These are phyloP conservation scores for Notechis scutatus DNA, from an alignment of 2,113 vertebrate genomes.

Conservation along the genomic window DNA sequence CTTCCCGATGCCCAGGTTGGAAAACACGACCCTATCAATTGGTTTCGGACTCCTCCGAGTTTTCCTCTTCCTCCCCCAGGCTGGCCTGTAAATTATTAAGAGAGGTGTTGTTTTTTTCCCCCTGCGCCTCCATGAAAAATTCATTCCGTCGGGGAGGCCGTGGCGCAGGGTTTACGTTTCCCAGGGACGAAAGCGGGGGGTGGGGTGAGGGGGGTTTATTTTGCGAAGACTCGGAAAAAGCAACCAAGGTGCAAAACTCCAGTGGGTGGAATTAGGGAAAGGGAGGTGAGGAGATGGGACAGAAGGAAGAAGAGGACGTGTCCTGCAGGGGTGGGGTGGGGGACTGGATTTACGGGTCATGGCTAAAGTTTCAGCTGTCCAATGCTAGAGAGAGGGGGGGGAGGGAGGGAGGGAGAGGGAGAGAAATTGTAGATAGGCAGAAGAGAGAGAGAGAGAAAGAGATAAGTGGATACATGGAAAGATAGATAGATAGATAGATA, in stretches of 20 bases:
- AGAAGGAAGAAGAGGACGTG: neutral
- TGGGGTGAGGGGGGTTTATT: rapidly evolving
- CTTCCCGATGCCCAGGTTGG: neutral
- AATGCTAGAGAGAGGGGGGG: too few species aligned
- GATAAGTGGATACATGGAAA: too few species aligned
- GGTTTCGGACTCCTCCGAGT: neutral
- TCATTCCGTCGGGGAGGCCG: neutral
- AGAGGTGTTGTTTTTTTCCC: neutral
- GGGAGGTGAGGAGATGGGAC: neutral
- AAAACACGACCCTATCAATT: neutral
- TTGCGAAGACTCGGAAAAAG: neutral
- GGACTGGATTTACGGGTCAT: neutral
- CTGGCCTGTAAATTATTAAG: slow-evolving; percentile 54
- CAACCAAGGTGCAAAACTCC: too few species aligned
- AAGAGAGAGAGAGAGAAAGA: too few species aligned
- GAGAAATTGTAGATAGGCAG: too few species aligned
- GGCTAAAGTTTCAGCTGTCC: neutral
- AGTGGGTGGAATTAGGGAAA: neutral
- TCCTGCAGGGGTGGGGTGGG: neutral
- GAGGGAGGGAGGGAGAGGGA: too few species aligned
- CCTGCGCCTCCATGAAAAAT: slow-evolving; percentile 45
- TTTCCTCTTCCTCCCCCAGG: neutral
- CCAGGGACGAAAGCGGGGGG: rapidly evolving
- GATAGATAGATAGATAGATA: too few species aligned
- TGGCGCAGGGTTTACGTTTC: rapidly evolving